These are phyloP conservation scores for Diogma glabrata DNA, from an alignment of 2,888 invertebrate species.

Conservation along the genomic window DNA sequence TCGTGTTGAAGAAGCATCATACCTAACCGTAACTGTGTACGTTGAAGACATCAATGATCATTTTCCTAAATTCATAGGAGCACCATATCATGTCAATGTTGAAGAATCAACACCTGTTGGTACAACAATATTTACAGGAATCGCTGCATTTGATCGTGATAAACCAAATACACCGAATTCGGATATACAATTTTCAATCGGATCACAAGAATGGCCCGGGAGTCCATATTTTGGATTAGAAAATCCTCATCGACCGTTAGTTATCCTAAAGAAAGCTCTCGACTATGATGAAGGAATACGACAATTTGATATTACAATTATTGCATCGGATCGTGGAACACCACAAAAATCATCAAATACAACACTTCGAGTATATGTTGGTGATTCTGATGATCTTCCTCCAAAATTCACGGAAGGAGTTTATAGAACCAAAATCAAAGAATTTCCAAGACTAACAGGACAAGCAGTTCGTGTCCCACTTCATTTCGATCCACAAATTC, in stretches of 20 bases:
- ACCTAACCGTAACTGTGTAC: constrained; percentile 74
- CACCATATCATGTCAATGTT: constrained; percentile 67
- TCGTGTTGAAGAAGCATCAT: constrained; percentile 51
- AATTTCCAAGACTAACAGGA: constrained; percentile 70
- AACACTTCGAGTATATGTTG: constrained; percentile 55
- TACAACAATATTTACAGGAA: constrained; percentile 67
- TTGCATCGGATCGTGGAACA: constrained; percentile 76
- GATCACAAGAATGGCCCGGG: constrained; percentile 39
- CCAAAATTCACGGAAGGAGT: constrained; percentile 72
- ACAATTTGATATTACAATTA: constrained; percentile 58
- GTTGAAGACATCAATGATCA: constrained; percentile 84
- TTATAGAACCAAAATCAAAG: constrained; percentile 69
- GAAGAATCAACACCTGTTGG: constrained; percentile 71
- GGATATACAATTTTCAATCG: constrained; percentile 71
- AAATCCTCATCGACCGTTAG: constrained; percentile 62
- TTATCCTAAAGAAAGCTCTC: constrained; percentile 60
- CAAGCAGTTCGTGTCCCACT: constrained; percentile 58
- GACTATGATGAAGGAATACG: constrained; percentile 74
- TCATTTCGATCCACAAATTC: constrained; percentile 56
- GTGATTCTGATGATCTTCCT: constrained; percentile 70
- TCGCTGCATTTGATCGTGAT: constrained; percentile 69
- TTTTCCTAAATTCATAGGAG: constrained; percentile 61
- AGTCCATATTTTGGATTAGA: constrained; percentile 55
- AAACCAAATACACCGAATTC: constrained; percentile 84
- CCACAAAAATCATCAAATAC: constrained; percentile 63